Conservation (phyloP, 2,797 vertebrate genomes). For the Pangasius macronema region DNA sequence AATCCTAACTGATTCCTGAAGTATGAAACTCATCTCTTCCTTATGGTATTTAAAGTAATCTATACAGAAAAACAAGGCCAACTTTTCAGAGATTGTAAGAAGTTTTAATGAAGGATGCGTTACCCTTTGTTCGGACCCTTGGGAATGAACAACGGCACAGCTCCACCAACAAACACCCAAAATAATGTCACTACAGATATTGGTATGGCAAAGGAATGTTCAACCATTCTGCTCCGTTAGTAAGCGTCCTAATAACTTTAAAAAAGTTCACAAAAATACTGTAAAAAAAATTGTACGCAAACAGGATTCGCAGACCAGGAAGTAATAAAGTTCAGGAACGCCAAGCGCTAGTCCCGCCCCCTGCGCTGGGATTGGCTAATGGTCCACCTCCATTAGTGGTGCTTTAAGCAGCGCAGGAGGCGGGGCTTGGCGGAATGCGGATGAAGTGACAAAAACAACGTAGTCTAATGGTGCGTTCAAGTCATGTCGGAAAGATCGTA, state of each 20-base stretch:
- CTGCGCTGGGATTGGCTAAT: neutral
- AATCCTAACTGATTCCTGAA: neutral
- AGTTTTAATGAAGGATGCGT: neutral
- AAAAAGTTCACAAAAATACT: neutral
- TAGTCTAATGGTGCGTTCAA: neutral
- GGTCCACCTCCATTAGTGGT: neutral
- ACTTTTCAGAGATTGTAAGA: neutral
- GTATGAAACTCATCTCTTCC: neutral
- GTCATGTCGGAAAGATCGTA: too few relatives aligned
- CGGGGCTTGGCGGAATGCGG: neutral
- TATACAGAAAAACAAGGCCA: neutral
- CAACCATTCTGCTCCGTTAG: neutral
- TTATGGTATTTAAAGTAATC: neutral
- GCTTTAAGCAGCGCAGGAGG: neutral
- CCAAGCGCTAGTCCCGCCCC: neutral
- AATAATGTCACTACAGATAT: conserved; percentile 3
- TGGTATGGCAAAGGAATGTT: neutral
- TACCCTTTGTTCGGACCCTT: conserved; percentile 3
- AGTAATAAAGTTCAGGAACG: neutral
- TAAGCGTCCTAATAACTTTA: neutral
- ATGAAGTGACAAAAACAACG: neutral
- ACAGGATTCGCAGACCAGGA: neutral
- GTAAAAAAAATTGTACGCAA: neutral
- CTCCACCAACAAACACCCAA: conserved; percentile 1
- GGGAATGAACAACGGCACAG: neutral